phyloP scores from a whole-genome alignment of 2,888 invertebrate genomes.

The Cerastoderma edule region DNA sequence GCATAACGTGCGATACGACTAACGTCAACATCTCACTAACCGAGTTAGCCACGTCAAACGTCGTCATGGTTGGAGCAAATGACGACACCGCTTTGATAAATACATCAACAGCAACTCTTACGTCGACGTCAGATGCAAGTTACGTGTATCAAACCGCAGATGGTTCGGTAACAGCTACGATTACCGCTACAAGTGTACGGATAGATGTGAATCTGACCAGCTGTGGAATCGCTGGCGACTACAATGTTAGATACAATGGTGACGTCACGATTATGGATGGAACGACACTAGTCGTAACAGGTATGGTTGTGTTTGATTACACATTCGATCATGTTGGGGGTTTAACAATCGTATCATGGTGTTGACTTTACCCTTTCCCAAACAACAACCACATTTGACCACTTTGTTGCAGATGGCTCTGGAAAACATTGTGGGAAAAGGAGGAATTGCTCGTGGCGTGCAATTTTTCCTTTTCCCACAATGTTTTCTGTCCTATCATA shows the following conservation, averaged over 20 bases:
- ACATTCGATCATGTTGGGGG: too few species aligned
- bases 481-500: too few species aligned
- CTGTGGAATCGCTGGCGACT: not conserved
- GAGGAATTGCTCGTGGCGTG: too few species aligned
- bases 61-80: not conserved
- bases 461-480: too few species aligned
- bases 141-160: not conserved
- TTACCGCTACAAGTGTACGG: not conserved
- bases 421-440: too few species aligned
- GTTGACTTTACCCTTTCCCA: too few species aligned
- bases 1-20: not conserved
- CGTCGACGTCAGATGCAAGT: not conserved
- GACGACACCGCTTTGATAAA: not conserved
- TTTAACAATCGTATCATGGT: too few species aligned
- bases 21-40: constrained; percentile 4
- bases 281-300: not conserved
- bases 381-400: too few species aligned
- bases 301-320: too few species aligned
- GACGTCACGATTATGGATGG: not conserved
- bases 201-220: constrained; percentile 8
- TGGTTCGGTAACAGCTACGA: not conserved
- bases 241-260: constrained; percentile 12
- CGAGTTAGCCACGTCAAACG: not conserved
- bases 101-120: not conserved
- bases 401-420: too few species aligned